phyloP scores from a whole-genome alignment of 2,888 invertebrate species.

The Rapana venosa region DNA sequence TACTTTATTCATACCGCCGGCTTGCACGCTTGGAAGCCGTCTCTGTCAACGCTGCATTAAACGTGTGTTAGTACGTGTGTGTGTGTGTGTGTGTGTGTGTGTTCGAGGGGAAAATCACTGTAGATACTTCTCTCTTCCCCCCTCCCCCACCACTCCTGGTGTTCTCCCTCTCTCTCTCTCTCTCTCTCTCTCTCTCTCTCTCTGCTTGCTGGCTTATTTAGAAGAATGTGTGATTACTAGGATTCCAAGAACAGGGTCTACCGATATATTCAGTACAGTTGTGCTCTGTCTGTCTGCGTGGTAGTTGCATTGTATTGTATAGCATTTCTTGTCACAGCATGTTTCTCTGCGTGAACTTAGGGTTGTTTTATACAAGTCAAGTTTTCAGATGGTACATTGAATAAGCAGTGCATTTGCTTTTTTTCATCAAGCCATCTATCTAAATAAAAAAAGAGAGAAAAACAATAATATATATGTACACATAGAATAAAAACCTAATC shows the following conservation, averaged over 20 bases:
- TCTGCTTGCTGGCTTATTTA: background rate
- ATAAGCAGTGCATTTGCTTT: no score
- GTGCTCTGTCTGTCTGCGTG: background rate
- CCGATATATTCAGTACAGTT: background rate
- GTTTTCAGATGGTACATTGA: no score
- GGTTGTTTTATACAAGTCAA: no score
- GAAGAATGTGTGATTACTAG: background rate
- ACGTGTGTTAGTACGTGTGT: background rate
- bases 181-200: slow-evolving; percentile 1
- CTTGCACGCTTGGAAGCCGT: no score
- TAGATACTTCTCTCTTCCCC: background rate
- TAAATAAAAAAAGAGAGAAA: no score
- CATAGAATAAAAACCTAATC: no score
- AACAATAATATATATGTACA: no score
- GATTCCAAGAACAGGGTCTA: background rate
- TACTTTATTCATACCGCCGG: no score
- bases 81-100: background rate
- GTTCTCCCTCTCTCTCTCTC: slow-evolving; percentile 17
- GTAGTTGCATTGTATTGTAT: background rate
- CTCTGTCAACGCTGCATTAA: no score
- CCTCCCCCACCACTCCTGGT: background rate
- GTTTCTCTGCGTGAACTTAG: no score
- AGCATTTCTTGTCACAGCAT: no score
- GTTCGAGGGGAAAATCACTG: background rate
- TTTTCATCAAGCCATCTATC: no score